phyloP scores from a whole-genome alignment of 2,797 vertebrate genomes.

The Gouania willdenowi region DNA sequence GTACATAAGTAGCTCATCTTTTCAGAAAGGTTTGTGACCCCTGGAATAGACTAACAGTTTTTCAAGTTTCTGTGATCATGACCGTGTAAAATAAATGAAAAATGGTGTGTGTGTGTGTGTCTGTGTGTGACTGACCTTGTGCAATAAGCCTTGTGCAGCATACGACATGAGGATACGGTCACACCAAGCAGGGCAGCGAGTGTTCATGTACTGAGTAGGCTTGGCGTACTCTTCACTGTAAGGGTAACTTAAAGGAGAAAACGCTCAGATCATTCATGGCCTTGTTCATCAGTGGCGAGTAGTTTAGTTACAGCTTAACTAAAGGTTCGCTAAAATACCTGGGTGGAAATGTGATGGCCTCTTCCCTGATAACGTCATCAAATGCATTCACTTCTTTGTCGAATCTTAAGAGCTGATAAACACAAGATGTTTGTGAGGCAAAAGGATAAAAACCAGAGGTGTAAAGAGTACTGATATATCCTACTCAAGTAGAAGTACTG shows the following conservation, averaged over 20 bases:
- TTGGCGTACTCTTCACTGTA: slow-evolving; percentile 81
- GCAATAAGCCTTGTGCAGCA: slow-evolving; percentile 57
- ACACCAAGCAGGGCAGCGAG: slow-evolving; percentile 84
- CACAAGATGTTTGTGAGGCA: neutral
- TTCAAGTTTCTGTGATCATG: too few species aligned
- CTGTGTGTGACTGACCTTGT: slow-evolving; percentile 68
- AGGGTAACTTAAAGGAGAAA: slow-evolving; percentile 83
- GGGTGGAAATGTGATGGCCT: slow-evolving; percentile 79
- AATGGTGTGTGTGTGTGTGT: too few species aligned
- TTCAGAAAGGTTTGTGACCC: too few species aligned
- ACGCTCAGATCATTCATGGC: too few species aligned
- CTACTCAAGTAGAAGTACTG: too few species aligned
- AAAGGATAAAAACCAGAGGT: too few species aligned
- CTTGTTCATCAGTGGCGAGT: neutral
- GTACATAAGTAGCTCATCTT: too few species aligned
- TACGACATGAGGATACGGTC: slow-evolving; percentile 83
- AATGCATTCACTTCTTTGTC: slow-evolving; percentile 77
- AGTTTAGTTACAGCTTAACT: too few species aligned
- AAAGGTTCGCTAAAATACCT: too few species aligned
- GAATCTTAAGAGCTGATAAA: slow-evolving; percentile 76
- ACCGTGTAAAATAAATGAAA: too few species aligned
- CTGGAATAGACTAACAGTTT: too few species aligned
- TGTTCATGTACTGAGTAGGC: slow-evolving; percentile 82
- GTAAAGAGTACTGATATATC: too few species aligned
- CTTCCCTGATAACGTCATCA: slow-evolving; percentile 70